phyloP scores from a whole-genome alignment of 2,113 vertebrate species.

The Maccullochella peelii region DNA sequence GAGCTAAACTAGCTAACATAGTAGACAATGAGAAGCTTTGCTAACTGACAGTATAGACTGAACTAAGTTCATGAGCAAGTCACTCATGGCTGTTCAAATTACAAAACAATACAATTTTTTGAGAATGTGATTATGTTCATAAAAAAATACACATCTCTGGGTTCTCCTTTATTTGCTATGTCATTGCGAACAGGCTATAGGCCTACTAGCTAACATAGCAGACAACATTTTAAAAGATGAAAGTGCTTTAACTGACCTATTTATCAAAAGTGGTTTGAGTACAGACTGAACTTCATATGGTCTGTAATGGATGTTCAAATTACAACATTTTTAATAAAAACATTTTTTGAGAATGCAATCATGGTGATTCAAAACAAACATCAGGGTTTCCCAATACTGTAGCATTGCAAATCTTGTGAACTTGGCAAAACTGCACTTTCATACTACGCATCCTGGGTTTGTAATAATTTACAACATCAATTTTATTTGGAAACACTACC shows the following conservation, averaged over 20 bases:
- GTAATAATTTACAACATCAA: not conserved
- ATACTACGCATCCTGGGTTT: not conserved
- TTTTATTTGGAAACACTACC: slow-evolving; percentile 2
- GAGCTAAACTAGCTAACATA: not conserved
- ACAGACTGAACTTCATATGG: not conserved
- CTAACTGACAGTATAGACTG: not conserved
- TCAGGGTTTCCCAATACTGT: not conserved
- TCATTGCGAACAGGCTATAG: not conserved
- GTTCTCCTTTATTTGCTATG: not conserved
- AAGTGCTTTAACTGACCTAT: not conserved
- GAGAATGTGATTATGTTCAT: not conserved
- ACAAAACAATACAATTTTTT: too few species aligned
- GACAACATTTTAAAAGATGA: not conserved
- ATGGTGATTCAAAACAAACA: not conserved
- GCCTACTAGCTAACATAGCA: not conserved
- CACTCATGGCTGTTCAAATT: not conserved
- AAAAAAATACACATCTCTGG: not conserved
- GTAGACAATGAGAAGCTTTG: not conserved
- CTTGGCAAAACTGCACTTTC: not conserved
- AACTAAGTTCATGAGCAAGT: not conserved
- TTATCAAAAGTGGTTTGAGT: not conserved
- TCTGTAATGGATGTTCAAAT: not conserved
- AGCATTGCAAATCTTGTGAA: not conserved
- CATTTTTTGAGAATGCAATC: not conserved
- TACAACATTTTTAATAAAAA: not conserved